Evolutionary conservation across 2,797 vertebrate genomes (phyloP).

Genomic region (Todus mexicanus): DNA sequence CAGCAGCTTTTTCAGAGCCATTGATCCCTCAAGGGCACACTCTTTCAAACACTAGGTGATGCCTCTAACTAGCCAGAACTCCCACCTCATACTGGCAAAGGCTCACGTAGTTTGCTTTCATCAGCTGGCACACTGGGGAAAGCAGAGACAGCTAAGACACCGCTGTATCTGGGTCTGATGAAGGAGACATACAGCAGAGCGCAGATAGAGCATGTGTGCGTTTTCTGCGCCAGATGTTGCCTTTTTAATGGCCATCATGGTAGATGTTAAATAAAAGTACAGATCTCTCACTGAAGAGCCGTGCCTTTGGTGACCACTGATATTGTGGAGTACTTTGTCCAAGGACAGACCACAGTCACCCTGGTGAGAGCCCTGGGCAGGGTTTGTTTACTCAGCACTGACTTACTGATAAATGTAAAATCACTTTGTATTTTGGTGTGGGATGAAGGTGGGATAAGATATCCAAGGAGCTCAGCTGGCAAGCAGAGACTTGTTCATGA

Average conservation of each 20-base stretch:
- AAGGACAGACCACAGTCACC: not conserved
- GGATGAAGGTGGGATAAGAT: not conserved
- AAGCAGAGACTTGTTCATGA: not conserved
- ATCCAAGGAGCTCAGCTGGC: not conserved
- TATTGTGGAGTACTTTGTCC: not conserved
- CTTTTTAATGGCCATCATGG: not conserved
- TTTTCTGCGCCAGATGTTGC: not conserved
- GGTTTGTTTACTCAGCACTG: not conserved
- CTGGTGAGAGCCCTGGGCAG: not conserved
- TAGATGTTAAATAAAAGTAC: not conserved
- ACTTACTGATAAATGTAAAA: not conserved
- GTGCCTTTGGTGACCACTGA: not conserved
- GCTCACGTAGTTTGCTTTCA: not conserved
- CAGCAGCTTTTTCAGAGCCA: constrained; percentile 17
- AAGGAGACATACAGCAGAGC: not conserved
- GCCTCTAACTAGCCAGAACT: not conserved
- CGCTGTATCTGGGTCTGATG: not conserved
- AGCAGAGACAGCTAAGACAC: not conserved
- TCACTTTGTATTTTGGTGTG: not conserved
- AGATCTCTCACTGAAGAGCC: not conserved
- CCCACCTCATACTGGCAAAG: not conserved
- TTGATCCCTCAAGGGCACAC: constrained; percentile 13
- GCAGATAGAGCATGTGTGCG: not conserved
- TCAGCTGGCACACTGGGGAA: not conserved
- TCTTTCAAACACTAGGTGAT: not conserved